Conservation (phyloP, 2,113 vertebrate species). For the Crotalus helleri region DNA sequence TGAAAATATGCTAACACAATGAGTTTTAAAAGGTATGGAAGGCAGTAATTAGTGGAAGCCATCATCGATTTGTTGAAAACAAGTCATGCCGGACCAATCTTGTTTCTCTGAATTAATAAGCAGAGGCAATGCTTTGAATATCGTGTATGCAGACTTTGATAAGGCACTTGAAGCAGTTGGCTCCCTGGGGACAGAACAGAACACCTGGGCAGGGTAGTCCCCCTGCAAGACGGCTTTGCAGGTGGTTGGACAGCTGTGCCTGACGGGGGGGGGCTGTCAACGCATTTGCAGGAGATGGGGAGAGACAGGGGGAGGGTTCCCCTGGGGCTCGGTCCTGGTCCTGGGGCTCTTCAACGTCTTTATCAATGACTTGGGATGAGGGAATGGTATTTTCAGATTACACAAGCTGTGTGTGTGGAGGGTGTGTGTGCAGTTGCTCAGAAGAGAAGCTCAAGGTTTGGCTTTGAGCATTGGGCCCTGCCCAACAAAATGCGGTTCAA, state of each 20-base stretch:
- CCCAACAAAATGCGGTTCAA: background rate
- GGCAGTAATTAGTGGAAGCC: background rate
- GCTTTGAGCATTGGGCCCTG: background rate
- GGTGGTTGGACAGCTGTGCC: background rate
- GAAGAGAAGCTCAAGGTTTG: background rate
- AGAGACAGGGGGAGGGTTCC: background rate
- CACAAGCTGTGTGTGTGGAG: too few species aligned
- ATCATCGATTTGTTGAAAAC: background rate
- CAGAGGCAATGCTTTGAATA: background rate
- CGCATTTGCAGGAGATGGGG: background rate
- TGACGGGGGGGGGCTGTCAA: background rate
- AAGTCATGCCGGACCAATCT: background rate
- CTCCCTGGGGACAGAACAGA: background rate
- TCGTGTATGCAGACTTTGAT: accelerated
- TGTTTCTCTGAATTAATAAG: background rate
- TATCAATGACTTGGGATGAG: background rate
- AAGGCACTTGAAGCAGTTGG: background rate
- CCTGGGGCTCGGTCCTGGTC: background rate
- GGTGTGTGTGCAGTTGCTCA: background rate
- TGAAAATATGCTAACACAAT: background rate
- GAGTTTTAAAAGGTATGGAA: background rate
- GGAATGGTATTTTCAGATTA: background rate
- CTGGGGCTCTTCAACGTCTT: background rate
- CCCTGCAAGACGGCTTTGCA: background rate
- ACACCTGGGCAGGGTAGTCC: background rate